These are phyloP conservation scores for Eristalinus aeneus DNA, from an alignment of 2,888 invertebrate species.

Conservation along the genomic window DNA sequence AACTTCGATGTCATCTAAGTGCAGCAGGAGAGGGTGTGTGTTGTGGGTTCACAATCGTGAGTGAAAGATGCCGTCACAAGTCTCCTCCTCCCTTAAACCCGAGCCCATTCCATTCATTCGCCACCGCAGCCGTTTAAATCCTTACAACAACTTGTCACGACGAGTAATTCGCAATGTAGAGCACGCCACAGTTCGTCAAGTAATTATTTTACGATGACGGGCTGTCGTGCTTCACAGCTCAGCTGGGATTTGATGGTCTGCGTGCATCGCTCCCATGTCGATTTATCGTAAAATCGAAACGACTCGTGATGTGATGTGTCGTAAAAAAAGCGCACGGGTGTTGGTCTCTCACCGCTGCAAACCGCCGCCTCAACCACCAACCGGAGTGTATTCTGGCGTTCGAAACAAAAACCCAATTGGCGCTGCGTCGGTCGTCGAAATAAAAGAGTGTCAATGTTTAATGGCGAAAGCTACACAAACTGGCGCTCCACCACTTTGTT, in stretches of 20 bases:
- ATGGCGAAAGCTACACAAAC: background rate
- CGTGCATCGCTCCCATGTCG: background rate
- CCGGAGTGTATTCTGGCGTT: background rate
- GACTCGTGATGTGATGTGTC: background rate
- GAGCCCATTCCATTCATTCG: too few relatives aligned
- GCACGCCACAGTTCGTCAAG: background rate
- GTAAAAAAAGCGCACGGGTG: background rate
- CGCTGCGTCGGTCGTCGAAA: background rate
- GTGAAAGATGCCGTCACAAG: background rate
- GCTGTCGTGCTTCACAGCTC: background rate
- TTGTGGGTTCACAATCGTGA: too few relatives aligned
- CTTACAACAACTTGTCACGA: background rate
- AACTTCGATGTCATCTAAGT: too few relatives aligned
- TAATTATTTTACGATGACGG: background rate
- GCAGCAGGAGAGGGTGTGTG: too few relatives aligned
- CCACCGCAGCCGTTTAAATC: too few relatives aligned
- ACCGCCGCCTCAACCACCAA: too few relatives aligned
- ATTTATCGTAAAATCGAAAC: background rate
- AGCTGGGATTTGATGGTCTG: background rate
- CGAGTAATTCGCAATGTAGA: background rate
- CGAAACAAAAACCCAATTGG: background rate
- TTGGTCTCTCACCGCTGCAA: background rate
- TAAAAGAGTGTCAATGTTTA: background rate
- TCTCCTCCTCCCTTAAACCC: too few relatives aligned
- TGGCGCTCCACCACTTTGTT: background rate